phyloP scores from a whole-genome alignment of 2,888 invertebrate genomes.

The Spialia ferax region DNA sequence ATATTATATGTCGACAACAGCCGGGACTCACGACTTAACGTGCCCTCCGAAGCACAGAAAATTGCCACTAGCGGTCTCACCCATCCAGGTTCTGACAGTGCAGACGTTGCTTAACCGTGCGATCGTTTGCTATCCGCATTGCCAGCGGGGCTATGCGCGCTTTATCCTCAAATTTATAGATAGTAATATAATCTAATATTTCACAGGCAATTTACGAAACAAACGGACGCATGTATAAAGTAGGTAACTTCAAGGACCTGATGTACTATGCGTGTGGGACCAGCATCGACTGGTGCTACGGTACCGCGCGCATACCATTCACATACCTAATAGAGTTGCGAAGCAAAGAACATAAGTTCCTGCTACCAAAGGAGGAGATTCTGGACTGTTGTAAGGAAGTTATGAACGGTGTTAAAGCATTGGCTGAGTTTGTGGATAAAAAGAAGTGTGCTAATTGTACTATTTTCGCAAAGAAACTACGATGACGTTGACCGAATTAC shows the following conservation, averaged over 20 bases:
- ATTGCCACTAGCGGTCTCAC: no score
- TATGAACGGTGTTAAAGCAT: slow-evolving; percentile 64
- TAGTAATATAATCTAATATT: not conserved
- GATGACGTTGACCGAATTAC: slow-evolving; percentile 9
- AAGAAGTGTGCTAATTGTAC: slow-evolving; percentile 66
- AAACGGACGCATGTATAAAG: slow-evolving; percentile 76
- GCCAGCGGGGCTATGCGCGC: no score
- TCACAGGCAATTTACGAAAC: slow-evolving; percentile 74
- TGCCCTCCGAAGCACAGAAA: no score
- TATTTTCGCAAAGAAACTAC: slow-evolving; percentile 46
- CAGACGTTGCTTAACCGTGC: no score
- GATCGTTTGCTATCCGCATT: no score
- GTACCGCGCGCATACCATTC: slow-evolving; percentile 73
- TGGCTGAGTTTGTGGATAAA: slow-evolving; percentile 67
- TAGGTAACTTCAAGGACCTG: slow-evolving; percentile 77
- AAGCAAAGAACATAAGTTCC: slow-evolving; percentile 69
- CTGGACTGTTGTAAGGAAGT: slow-evolving; percentile 69
- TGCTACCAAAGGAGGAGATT: slow-evolving; percentile 70
- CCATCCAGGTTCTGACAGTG: no score
- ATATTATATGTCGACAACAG: no score
- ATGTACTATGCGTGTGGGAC: slow-evolving; percentile 79
- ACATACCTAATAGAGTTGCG: slow-evolving; percentile 76
- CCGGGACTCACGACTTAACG: no score
- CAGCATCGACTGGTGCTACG: slow-evolving; percentile 82
- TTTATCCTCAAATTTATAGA: no score